phyloP scores from a whole-genome alignment of 2,888 invertebrate species.

The Ichneumoninae sp. region DNA sequence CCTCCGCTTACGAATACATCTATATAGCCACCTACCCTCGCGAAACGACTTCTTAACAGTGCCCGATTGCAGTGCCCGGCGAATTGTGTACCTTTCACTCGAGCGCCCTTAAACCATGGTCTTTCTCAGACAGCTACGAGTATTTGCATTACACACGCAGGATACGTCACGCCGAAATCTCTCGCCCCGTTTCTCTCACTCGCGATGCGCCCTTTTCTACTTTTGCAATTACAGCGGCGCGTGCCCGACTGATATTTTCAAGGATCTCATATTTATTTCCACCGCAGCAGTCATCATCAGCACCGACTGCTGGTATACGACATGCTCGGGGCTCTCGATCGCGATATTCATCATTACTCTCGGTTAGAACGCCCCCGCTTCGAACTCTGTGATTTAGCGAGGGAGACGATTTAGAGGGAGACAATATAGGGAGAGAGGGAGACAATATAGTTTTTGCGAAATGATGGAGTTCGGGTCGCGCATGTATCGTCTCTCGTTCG shows the following conservation, averaged over 20 bases:
- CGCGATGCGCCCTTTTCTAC: slow-evolving; percentile 38
- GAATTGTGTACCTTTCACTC: slow-evolving; percentile 47
- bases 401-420: slow-evolving; percentile 48
- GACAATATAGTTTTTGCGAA: slow-evolving; percentile 14
- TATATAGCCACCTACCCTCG: slow-evolving; percentile 25
- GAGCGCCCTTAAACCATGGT: slow-evolving; percentile 20
- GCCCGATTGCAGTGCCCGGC: slow-evolving; percentile 50
- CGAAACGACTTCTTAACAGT: slow-evolving; percentile 64
- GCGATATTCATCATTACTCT: slow-evolving; percentile 34
- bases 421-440: no score
- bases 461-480: slow-evolving; percentile 4
- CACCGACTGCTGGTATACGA: slow-evolving; percentile 9
- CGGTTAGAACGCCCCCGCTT: slow-evolving; percentile 37
- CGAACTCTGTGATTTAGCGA: slow-evolving; percentile 51
- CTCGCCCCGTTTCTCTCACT: background rate
- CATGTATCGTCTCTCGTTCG: slow-evolving; percentile 7
- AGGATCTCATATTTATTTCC: slow-evolving; percentile 45
- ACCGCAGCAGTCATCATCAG: slow-evolving; percentile 45
- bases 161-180: slow-evolving; percentile 30
- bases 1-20: background rate
- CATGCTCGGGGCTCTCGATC: slow-evolving; percentile 3
- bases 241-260: slow-evolving; percentile 54
- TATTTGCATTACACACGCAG: slow-evolving; percentile 17
- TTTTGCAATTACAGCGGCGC: slow-evolving; percentile 56
- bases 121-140: slow-evolving; percentile 6